Evolutionary conservation across 2,888 invertebrate species (phyloP).

Genomic region (Cheilosia pagana): DNA sequence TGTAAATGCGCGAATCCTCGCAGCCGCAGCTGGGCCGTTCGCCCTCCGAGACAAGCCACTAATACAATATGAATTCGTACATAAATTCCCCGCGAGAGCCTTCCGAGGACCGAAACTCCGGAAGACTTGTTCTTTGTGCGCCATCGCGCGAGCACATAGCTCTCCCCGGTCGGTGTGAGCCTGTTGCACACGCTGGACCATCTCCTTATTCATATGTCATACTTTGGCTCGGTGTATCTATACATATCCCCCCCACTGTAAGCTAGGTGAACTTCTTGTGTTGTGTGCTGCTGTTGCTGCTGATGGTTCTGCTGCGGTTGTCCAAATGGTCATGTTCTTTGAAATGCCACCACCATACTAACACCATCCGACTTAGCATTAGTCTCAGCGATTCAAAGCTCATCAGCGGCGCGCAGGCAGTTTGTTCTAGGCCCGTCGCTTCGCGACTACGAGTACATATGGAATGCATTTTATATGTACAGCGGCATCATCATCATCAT

Average conservation of each 20-base stretch:
- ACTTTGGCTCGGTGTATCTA: constrained; percentile 35
- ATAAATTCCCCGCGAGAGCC: constrained; percentile 62
- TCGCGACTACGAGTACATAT: constrained; percentile 17
- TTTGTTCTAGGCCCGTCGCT: constrained; percentile 40
- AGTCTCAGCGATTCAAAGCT: constrained; percentile 51
- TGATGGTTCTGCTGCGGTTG: constrained; percentile 62
- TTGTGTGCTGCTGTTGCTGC: constrained; percentile 50
- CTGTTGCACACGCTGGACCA: constrained; percentile 49
- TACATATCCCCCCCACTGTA: neutral
- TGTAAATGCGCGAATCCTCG: constrained; percentile 64
- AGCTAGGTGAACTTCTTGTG: constrained; percentile 51
- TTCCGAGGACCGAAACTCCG: constrained; percentile 62
- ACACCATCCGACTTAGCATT: constrained; percentile 62
- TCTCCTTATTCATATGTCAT: constrained; percentile 73
- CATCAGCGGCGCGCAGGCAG: constrained; percentile 44
- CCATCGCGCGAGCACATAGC: neutral
- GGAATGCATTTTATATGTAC: constrained; percentile 72
- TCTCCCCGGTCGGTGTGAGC: constrained; percentile 34
- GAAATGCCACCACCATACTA: constrained; percentile 67
- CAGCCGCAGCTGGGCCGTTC: constrained; percentile 40
- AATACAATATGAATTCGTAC: constrained; percentile 70
- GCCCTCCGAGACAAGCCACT: constrained; percentile 48
- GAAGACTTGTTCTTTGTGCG: constrained; percentile 60
- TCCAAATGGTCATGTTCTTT: constrained; percentile 73
- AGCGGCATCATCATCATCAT: constrained; percentile 61